These are phyloP conservation scores for Ataeniobius toweri DNA, from an alignment of 2,797 vertebrate species.

Conservation along the genomic window DNA sequence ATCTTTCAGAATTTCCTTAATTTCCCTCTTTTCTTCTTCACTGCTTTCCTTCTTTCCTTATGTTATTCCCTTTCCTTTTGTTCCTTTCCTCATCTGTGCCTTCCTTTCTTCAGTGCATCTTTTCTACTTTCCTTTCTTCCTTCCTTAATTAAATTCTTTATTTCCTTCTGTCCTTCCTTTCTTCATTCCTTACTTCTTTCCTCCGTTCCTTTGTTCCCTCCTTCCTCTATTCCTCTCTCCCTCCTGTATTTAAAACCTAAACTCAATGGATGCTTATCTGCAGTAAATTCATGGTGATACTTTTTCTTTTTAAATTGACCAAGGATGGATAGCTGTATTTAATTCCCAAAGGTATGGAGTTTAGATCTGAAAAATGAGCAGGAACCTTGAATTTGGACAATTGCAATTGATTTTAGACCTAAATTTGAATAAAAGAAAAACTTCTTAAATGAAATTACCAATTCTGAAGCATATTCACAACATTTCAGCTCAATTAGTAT, in stretches of 20 bases:
- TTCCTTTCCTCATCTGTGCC: neutral
- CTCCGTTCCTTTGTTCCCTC: too few species aligned
- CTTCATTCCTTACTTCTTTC: too few species aligned
- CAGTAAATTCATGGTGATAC: too few species aligned
- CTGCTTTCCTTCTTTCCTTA: neutral
- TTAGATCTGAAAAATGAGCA: neutral
- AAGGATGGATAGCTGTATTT: neutral
- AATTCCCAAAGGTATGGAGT: neutral
- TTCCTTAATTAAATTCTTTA: neutral
- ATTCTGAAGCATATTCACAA: slow-evolving; percentile 6
- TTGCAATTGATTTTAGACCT: neutral
- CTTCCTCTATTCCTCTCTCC: too few species aligned
- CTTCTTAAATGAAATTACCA: slow-evolving; percentile 1
- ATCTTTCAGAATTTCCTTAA: neutral
- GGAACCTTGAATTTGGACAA: neutral
- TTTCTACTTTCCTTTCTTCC: neutral
- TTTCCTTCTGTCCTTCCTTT: too few species aligned
- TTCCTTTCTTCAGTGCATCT: neutral
- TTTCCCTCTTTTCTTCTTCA: neutral
- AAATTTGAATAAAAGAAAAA: slow-evolving; percentile 5
- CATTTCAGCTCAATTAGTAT: slow-evolving; percentile 10
- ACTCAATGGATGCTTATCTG: too few species aligned
- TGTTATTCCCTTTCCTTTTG: too few species aligned
- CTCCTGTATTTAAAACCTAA: too few species aligned
- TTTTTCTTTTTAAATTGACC: neutral